Percentiles rank a stretch among this genome's conserved stretches.
These are phyloP conservation scores for Ailuropoda melanoleuca DNA, from an alignment of 2,113 vertebrate genomes.

Conservation along the genomic window DNA sequence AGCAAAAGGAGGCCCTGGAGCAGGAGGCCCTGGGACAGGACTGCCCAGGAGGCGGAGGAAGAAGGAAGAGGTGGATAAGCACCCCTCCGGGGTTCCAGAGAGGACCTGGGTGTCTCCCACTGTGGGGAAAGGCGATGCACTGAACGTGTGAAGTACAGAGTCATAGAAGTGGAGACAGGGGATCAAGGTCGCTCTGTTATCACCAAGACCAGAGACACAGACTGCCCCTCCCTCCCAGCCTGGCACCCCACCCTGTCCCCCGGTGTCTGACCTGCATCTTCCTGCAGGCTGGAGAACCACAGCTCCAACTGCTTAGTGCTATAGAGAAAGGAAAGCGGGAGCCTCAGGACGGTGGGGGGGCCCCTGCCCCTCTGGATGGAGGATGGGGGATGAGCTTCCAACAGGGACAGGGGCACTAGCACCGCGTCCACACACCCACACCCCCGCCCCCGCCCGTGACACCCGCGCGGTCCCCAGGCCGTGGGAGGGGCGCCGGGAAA, in stretches of 20 bases:
- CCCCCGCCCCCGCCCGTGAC: background rate
- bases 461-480: rapidly evolving
- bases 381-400: background rate
- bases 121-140: background rate
- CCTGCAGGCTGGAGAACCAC: slow-evolving; percentile 94
- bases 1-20: background rate
- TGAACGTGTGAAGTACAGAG: background rate
- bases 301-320: slow-evolving; percentile 93
- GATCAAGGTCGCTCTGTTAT: background rate
- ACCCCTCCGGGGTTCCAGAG: background rate
- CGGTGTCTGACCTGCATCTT: slow-evolving; percentile 86
- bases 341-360: background rate
- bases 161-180: rapidly evolving
- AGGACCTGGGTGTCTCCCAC: background rate
- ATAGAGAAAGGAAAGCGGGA: background rate
- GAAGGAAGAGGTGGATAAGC: background rate
- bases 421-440: background rate
- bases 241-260: background rate
- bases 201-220: background rate
- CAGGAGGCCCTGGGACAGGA: background rate
- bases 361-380: background rate
- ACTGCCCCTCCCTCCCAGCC: background rate
- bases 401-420: background rate
- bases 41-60: background rate
- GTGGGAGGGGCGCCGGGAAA: background rate